phyloP scores from a whole-genome alignment of 2,113 vertebrate species.

The Serinus canaria region DNA sequence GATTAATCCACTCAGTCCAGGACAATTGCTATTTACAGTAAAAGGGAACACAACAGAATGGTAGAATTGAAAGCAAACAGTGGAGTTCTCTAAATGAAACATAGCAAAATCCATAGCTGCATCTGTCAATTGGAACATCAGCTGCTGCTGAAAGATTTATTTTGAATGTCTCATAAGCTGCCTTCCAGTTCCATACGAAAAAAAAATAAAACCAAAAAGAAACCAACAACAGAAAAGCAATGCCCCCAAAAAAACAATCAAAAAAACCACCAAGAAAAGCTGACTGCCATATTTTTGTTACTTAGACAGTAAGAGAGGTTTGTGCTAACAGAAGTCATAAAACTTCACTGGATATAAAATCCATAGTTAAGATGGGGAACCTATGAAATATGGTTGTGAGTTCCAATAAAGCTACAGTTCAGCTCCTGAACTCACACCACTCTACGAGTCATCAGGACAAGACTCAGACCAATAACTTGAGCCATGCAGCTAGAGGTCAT shows the following conservation, averaged over 20 bases:
- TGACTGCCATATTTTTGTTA: background rate
- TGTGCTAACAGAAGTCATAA: background rate
- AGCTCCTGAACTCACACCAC: background rate
- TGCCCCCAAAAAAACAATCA: too few relatives aligned
- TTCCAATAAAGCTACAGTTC: background rate
- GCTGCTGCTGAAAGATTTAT: slow-evolving; percentile 35
- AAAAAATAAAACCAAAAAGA: background rate
- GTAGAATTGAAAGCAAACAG: slow-evolving; percentile 30
- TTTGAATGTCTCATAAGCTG: slow-evolving; percentile 34
- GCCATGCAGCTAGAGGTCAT: background rate
- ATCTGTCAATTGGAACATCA: slow-evolving; percentile 62
- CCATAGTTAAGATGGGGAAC: background rate
- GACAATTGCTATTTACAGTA: background rate
- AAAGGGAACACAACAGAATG: background rate
- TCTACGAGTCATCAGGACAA: background rate
- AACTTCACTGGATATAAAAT: background rate
- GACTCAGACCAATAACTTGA: background rate
- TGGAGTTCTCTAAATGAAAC: slow-evolving; percentile 39
- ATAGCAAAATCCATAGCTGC: slow-evolving; percentile 28
- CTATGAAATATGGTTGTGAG: background rate
- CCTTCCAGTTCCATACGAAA: background rate
- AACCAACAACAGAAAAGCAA: background rate
- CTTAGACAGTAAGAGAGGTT: background rate
- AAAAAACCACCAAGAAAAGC: background rate
- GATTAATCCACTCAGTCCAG: background rate